A percentile compares a stretch with the other conserved stretches of the same genome.
These are phyloP conservation scores for Melitaea athalia DNA, from an alignment of 2,888 invertebrate species.

Conservation along the genomic window DNA sequence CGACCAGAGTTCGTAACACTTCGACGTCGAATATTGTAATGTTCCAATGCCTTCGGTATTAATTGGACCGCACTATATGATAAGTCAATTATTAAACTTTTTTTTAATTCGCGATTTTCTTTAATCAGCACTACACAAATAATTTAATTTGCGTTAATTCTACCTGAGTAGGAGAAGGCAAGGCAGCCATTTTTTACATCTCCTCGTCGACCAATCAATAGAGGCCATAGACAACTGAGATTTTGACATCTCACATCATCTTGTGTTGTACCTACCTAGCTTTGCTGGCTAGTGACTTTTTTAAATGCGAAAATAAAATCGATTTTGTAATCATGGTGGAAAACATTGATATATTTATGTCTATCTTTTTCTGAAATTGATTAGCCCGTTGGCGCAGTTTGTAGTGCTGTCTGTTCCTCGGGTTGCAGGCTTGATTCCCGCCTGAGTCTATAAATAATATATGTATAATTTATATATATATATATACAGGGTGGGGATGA, in stretches of 20 bases:
- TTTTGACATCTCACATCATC: constrained; percentile 57
- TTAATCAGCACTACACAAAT: constrained; percentile 48
- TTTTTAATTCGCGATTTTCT: constrained; percentile 38
- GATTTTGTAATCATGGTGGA: not conserved
- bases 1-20: constrained; percentile 58
- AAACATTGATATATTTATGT: not conserved
- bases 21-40: constrained; percentile 54
- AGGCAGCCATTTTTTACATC: constrained; percentile 90
- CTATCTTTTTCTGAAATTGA: not conserved
- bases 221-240: constrained; percentile 67
- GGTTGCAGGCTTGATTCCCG: too few relatives aligned
- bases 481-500: too few relatives aligned
- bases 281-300: not conserved
- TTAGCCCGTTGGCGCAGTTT: too few relatives aligned
- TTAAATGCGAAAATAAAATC: not conserved
- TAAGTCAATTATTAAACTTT: constrained; percentile 49
- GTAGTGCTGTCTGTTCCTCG: too few relatives aligned
- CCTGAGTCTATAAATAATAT: too few relatives aligned
- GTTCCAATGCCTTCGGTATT: constrained; percentile 41
- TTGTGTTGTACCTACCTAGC: constrained; percentile 24
- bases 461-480: too few relatives aligned
- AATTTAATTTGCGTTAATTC: constrained; percentile 66
- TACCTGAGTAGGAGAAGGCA: constrained; percentile 94
- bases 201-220: constrained; percentile 82
- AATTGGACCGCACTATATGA: constrained; percentile 50